A percentile compares a stretch with the other conserved stretches of the same genome.
Evolutionary conservation across 2,888 invertebrate genomes (phyloP).

Genomic region (Onthophagus sagittarius): DNA sequence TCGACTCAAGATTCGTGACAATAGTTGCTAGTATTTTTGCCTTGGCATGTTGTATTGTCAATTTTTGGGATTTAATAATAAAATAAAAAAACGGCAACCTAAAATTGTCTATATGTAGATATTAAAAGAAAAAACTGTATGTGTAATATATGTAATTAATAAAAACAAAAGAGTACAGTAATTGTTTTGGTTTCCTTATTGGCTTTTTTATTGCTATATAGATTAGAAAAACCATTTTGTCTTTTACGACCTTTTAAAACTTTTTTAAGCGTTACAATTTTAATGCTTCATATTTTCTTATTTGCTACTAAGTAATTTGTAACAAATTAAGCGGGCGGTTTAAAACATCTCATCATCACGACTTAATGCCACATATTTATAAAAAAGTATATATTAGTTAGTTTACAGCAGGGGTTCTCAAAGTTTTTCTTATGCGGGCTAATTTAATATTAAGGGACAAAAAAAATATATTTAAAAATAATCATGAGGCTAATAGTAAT

Average conservation of each 20-base stretch:
- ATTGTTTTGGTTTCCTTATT: background rate
- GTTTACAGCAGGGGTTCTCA: too few species aligned
- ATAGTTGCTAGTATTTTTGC: slow-evolving; percentile 19
- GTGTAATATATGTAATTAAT: slow-evolving; percentile 25
- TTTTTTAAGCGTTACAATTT: background rate
- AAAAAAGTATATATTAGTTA: too few species aligned
- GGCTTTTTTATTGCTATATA: background rate
- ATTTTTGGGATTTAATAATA: slow-evolving; percentile 17
- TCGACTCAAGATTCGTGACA: slow-evolving; percentile 15
- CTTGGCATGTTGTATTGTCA: slow-evolving; percentile 20
- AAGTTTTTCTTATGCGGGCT: too few species aligned
- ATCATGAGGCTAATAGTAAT: too few species aligned
- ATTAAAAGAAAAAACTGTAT: slow-evolving; percentile 15
- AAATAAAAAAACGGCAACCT: background rate
- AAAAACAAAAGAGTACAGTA: slow-evolving; percentile 4
- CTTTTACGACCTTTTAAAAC: background rate
- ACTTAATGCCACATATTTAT: too few species aligned
- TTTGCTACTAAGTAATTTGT: background rate
- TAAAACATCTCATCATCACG: too few species aligned
- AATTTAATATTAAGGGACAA: too few species aligned
- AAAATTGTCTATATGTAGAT: slow-evolving; percentile 22
- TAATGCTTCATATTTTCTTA: background rate
- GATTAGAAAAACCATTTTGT: background rate
- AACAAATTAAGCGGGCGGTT: too few species aligned
- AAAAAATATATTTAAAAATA: too few species aligned